These are phyloP conservation scores for Melipona quadrifasciata DNA, from an alignment of 1,140 invertebrate genomes.

Conservation along the genomic window DNA sequence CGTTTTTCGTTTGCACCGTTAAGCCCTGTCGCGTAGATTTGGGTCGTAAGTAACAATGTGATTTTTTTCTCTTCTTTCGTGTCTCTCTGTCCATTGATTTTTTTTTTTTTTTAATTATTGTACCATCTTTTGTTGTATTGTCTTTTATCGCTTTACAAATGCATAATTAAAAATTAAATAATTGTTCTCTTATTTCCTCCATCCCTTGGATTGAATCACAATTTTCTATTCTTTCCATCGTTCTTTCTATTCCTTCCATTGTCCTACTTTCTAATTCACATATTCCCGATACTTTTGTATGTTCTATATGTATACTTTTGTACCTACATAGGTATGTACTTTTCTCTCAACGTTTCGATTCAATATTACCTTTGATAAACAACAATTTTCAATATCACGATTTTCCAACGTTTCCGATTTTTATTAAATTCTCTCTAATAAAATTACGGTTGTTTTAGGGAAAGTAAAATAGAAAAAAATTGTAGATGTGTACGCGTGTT, in stretches of 20 bases:
- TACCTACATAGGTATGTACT: background rate
- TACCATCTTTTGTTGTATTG: too few relatives aligned
- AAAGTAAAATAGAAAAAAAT: too few relatives aligned
- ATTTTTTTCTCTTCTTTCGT: background rate
- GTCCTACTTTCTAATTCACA: too few relatives aligned
- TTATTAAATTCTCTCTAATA: too few relatives aligned
- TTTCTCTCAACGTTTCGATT: background rate
- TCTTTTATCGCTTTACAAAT: too few relatives aligned
- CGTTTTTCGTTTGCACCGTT: conserved; percentile 34
- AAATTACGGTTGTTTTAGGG: too few relatives aligned
- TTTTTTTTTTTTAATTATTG: background rate
- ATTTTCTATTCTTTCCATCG: background rate
- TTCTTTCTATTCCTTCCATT: background rate
- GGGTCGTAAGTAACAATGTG: background rate
- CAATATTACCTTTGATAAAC: background rate
- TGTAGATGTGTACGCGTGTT: too few relatives aligned
- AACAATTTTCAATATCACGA: background rate
- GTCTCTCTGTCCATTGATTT: background rate
- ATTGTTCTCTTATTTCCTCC: background rate
- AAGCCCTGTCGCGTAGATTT: conserved; percentile 3
- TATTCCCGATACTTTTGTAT: too few relatives aligned
- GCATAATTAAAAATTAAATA: too few relatives aligned
- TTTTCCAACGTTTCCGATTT: background rate
- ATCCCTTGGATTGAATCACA: background rate
- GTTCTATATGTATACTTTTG: background rate